Base-by-base conservation (phyloP, 2,113 vertebrate genomes). In the Nothoprocta pentlandii region DNA sequence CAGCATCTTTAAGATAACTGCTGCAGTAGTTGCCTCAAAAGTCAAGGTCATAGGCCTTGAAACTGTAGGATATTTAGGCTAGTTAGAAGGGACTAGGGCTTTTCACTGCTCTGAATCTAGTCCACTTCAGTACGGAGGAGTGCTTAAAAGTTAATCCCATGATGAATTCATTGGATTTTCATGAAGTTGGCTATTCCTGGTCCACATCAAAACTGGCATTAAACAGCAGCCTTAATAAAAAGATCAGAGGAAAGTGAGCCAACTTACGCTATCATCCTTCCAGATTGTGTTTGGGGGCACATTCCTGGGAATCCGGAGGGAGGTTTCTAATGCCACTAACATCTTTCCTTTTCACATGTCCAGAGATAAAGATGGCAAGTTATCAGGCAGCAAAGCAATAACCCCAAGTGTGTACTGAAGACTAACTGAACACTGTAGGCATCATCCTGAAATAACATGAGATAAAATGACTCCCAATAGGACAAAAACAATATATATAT, bases 151-250 rank as follows among this genome's bases (percentile, higher is more conserved):
- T 79, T 95, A 96, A 95, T 95, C 88, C 69, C 66, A 12, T 96
- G 88, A 95, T 94, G 73, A 95, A 97, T 95, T 34, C 34, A 34
- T 34, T 34, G 34, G 17, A 61, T 91, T 53, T 93, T 85, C 77
- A 91, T 66, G 80, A 93, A 92, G 66, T 81, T 89, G 85, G 58
- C 73, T 92, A 93, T 34, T 93, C 85, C 96, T 95, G 88, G 82
- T 84, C 82, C 93, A 77, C 85, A 85, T 96, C 94, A 97, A 94
- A 95, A 94, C 69, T 75, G 88, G 95, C 93, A 92, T 71, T 92
- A 92, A 96, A 78, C 83, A 94, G 85, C 92, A 81, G 87, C 93
- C 85, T 95, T 88, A 94, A 93, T 94, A 95, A 96, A 69, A 97
- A 96, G 93, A 96, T 93, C 90, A 97, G 95, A 94, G 74, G 46